These are phyloP conservation scores for Dermochelys coriacea DNA, from an alignment of 2,797 vertebrate species.

Conservation along the genomic window DNA sequence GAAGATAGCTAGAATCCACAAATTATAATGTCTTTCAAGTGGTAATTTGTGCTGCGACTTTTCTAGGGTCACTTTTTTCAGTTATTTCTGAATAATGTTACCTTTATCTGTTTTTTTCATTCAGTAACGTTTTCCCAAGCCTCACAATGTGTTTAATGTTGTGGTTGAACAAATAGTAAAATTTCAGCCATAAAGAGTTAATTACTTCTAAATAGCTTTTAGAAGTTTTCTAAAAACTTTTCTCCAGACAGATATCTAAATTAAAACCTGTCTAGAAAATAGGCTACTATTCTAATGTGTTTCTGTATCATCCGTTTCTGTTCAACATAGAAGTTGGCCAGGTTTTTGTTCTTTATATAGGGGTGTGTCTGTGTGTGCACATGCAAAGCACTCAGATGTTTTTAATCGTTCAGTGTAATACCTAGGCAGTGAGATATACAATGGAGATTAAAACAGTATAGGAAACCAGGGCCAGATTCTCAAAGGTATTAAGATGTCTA, in stretches of 20 bases:
- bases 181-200: background rate
- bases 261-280: background rate
- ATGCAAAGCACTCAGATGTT: background rate
- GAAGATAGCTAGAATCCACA: background rate
- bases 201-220: background rate
- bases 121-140: background rate
- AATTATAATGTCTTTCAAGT: background rate
- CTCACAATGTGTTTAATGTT: too few species aligned
- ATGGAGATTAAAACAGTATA: background rate
- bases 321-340: background rate
- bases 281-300: background rate
- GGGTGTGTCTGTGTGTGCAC: background rate
- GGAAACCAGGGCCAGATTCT: background rate
- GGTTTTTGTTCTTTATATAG: accelerated
- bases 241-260: background rate
- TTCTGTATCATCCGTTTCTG: background rate
- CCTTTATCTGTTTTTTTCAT: background rate
- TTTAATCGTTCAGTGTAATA: background rate
- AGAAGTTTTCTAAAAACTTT: too few species aligned
- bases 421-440: background rate
- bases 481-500: background rate
- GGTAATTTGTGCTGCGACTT: background rate
- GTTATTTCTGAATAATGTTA: background rate
- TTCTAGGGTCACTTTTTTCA: background rate
- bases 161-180: background rate